phyloP scores from a whole-genome alignment of 2,888 invertebrate genomes.

The Apodemia duryi region DNA sequence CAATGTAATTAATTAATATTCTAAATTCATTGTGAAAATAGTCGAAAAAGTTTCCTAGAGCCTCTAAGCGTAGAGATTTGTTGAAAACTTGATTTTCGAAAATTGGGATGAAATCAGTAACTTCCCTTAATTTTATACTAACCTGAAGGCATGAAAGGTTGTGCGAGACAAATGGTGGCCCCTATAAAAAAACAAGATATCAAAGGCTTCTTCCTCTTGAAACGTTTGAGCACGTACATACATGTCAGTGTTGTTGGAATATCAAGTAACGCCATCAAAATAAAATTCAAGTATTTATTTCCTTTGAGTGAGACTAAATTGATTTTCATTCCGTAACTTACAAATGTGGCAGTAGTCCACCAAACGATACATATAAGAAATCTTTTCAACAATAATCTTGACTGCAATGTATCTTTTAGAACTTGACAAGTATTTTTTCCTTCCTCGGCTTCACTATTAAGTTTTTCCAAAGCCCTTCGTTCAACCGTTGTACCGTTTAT shows the following conservation, averaged over 20 bases:
- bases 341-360: constrained; percentile 84
- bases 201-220: constrained; percentile 77
- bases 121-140: constrained; percentile 35
- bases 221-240: constrained; percentile 73
- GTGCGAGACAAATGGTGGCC: constrained; percentile 77
- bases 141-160: constrained; percentile 80
- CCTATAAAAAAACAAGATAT: constrained; percentile 75
- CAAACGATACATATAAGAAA: constrained; percentile 60
- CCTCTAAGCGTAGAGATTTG: no score
- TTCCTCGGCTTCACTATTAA: constrained; percentile 42
- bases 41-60: no score
- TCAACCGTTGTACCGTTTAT: constrained; percentile 55
- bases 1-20: no score
- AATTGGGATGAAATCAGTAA: no score
- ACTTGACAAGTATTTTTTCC: constrained; percentile 40
- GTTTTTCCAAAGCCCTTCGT: constrained; percentile 42
- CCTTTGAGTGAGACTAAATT: constrained; percentile 87
- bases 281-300: constrained; percentile 87
- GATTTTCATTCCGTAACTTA: constrained; percentile 87
- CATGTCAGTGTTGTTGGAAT: constrained; percentile 79
- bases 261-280: constrained; percentile 76
- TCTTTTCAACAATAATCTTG: constrained; percentile 47
- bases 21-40: no score
- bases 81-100: no score
- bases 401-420: constrained; percentile 52